Conservation (phyloP, 2,888 invertebrate genomes). For the Panorpa germanica region DNA sequence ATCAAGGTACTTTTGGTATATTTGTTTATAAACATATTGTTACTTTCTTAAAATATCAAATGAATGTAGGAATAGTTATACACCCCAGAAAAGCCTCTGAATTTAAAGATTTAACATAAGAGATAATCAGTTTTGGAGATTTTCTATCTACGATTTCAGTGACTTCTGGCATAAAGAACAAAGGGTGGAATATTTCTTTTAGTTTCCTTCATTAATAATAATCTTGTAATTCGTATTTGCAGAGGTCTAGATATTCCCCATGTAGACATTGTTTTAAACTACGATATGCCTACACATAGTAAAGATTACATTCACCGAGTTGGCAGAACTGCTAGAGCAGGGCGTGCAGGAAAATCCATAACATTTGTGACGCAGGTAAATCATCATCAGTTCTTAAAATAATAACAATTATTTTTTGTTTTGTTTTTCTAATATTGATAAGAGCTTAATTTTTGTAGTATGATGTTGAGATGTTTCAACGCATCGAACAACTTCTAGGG, state of each 20-base stretch:
- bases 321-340: constrained; percentile 90
- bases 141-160: constrained; percentile 7
- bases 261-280: constrained; percentile 93
- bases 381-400: background rate
- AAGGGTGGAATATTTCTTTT: too few relatives aligned
- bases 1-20: constrained; percentile 43
- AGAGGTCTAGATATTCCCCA: constrained; percentile 97
- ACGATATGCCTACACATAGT: constrained; percentile 95
- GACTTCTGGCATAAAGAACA: background rate
- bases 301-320: constrained; percentile 99
- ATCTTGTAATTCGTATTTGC: constrained; percentile 15
- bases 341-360: constrained; percentile 81
- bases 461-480: constrained; percentile 92
- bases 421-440: constrained; percentile 2
- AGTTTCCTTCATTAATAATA: constrained; percentile 1
- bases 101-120: background rate
- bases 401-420: too few relatives aligned
- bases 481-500: constrained; percentile 88
- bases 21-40: constrained; percentile 1
- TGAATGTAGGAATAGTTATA: background rate
- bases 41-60: constrained; percentile 7
- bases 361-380: constrained; percentile 87
- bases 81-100: background rate
- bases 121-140: background rate
- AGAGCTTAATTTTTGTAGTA: constrained; percentile 35